Evolutionary conservation across 2,888 invertebrate species (phyloP).

Genomic region (Hipparchia sbordonii): DNA sequence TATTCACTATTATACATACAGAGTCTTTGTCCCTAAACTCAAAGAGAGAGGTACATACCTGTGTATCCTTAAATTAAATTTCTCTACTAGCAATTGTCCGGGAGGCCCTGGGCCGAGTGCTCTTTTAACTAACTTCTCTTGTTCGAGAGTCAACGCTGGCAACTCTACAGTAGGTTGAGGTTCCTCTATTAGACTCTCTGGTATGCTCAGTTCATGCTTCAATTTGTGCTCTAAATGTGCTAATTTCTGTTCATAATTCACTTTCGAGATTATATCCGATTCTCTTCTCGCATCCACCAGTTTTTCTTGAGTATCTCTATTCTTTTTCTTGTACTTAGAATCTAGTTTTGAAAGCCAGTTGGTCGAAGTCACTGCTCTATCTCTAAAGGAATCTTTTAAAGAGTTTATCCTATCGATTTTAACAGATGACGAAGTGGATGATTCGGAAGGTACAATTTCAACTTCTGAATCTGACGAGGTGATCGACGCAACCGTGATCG

Average conservation of each 20-base stretch:
- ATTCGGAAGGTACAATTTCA: conserved; percentile 69
- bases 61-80: conserved; percentile 77
- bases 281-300: conserved; percentile 74
- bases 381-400: conserved; percentile 80
- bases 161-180: conserved; percentile 70
- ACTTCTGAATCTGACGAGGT: conserved; percentile 76
- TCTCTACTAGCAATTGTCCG: conserved; percentile 85
- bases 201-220: conserved; percentile 77
- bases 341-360: conserved; percentile 82
- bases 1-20: no score
- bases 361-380: conserved; percentile 71
- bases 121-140: conserved; percentile 81
- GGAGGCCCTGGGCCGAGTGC: conserved; percentile 84
- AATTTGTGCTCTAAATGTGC: conserved; percentile 70
- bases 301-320: conserved; percentile 66
- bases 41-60: conserved; percentile 49
- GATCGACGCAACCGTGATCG: conserved; percentile 72
- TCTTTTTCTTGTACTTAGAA: conserved; percentile 71
- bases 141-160: conserved; percentile 86
- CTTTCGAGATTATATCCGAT: conserved; percentile 73
- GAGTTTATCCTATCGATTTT: conserved; percentile 79
- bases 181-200: conserved; percentile 74
- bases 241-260: conserved; percentile 73
- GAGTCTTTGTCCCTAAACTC: background rate
- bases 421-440: conserved; percentile 67